Evolutionary conservation across 1,140 invertebrate species (phyloP).

Genomic region (Leptopilina boulardi): DNA sequence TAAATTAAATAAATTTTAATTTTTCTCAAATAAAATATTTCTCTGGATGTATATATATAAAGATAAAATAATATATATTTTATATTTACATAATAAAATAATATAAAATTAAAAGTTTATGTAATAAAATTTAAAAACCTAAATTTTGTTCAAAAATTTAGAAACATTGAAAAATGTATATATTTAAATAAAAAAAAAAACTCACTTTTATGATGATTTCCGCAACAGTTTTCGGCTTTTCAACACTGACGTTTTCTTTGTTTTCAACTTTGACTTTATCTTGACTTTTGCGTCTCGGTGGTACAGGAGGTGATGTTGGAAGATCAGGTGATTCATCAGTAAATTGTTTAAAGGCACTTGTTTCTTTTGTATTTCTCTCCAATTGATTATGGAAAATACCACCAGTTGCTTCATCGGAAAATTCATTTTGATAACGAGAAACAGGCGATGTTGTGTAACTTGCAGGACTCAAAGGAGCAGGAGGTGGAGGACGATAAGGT

Average conservation of each 20-base stretch:
- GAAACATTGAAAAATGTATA: too few species aligned
- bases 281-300: conserved; percentile 68
- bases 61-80: too few species aligned
- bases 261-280: conserved; percentile 75
- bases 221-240: conserved; percentile 57
- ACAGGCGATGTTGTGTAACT: conserved; percentile 48
- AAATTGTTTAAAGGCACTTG: neutral
- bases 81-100: too few species aligned
- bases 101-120: too few species aligned
- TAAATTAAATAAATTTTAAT: too few species aligned
- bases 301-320: conserved; percentile 43
- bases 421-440: conserved; percentile 38
- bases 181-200: conserved; percentile 20
- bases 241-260: conserved; percentile 72
- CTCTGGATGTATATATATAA: too few species aligned
- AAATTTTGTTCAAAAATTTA: neutral
- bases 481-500: conserved; percentile 82
- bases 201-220: conserved; percentile 66
- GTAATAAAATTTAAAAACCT: too few species aligned
- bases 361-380: neutral
- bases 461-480: conserved; percentile 72
- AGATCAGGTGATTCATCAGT: neutral
- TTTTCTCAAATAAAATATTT: too few species aligned
- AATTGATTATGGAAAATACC: conserved; percentile 1
- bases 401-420: conserved; percentile 34